Conservation (phyloP, 2,888 invertebrate species). For the Octonoba sinensis region DNA sequence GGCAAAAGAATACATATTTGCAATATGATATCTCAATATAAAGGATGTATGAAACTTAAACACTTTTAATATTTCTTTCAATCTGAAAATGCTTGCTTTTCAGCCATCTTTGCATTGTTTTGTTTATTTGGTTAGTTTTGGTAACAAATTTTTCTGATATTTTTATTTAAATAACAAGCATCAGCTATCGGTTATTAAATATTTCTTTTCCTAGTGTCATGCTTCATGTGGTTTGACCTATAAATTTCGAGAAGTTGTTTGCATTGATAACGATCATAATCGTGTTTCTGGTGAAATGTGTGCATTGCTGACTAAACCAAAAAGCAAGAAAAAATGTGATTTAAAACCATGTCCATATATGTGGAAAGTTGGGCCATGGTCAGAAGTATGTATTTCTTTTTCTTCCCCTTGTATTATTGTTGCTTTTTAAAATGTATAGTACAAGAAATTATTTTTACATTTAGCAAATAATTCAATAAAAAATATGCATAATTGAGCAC, state of each 20-base stretch:
- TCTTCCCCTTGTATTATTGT: neutral
- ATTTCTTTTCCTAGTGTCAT: slow-evolving; percentile 34
- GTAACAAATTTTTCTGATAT: neutral
- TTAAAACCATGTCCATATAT: slow-evolving; percentile 71
- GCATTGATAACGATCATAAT: slow-evolving; percentile 62
- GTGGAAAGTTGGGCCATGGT: slow-evolving; percentile 76
- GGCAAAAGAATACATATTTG: too few relatives aligned
- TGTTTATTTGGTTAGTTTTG: neutral
- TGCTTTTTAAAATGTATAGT: neutral
- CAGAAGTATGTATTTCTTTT: slow-evolving; percentile 72
- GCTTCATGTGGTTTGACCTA: slow-evolving; percentile 58
- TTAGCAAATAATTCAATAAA: too few relatives aligned
- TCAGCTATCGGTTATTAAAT: neutral
- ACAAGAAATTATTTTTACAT: too few relatives aligned
- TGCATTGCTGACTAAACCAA: slow-evolving; percentile 61
- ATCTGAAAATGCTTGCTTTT: too few relatives aligned
- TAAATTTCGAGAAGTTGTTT: slow-evolving; percentile 58
- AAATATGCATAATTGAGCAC: too few relatives aligned
- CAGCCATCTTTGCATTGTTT: neutral
- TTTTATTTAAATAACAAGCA: neutral
- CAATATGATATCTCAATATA: too few relatives aligned
- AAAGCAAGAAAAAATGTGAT: slow-evolving; percentile 67
- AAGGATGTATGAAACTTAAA: too few relatives aligned
- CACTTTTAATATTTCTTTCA: too few relatives aligned
- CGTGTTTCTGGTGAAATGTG: slow-evolving; percentile 64